Base-by-base conservation (phyloP, 2,113 vertebrate genomes). In the Varanus salvator region DNA sequence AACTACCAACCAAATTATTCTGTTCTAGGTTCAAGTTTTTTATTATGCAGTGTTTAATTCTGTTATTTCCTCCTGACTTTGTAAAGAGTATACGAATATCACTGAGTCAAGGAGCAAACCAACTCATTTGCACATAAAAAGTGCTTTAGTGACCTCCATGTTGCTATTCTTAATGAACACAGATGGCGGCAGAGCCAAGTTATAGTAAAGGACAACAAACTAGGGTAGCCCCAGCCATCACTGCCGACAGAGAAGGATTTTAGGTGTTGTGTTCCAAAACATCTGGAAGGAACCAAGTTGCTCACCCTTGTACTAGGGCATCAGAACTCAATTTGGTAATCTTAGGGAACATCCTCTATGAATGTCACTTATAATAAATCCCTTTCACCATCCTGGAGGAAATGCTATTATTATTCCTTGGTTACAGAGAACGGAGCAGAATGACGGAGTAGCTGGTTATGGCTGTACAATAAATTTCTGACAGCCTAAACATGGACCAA, bases 11-110 rank as follows among this genome's bases (percentile, higher is more conserved):
- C 23, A 8, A 66, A 71, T 64, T 34, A 19, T 52, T 77, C 60
- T 76, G 21, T 44, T 68, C 44, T 14, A 75, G 44, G 34, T 71
- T 68, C 81, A 83, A 75, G 19, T 7, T 8, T 60, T 74, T 64
- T 75, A 89, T 64, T 89, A 52, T 75, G 44, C 64, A 77, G 21
- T 69, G 60, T 77, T 68, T 69, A 87, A 38, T 69, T 87, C 8
- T 85, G 64, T 64, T 38, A 71, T 15, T 48, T 38, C 44, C 60
- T 54, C 54, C 69, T 29, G 52, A 23, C 60, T n/a, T 48, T 88
- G 52, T 77, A 66, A 25, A 5, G 50, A 69, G 29, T 57, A 89
- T 19, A 48, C 52, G 31, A 89, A 34, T 60, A 19, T 38, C 80
- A 64, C 6, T 69, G 44, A 54, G 74, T 25, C 44, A 0, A 76